phyloP scores from a whole-genome alignment of 2,888 invertebrate genomes.

The Cephus rjabovi region DNA sequence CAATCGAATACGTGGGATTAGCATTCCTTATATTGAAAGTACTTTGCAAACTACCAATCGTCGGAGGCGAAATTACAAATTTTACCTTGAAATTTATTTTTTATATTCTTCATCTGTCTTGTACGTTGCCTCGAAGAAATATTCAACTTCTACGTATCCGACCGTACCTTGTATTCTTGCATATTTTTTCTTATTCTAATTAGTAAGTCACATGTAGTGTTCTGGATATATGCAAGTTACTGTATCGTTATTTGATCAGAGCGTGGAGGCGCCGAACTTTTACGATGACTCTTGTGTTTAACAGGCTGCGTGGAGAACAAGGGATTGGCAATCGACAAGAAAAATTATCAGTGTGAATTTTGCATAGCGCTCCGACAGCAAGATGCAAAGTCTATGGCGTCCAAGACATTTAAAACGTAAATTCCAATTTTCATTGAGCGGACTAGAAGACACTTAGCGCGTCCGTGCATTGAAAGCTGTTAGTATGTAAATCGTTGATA shows the following conservation, averaged over 20 bases:
- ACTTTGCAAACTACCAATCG: not conserved
- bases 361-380: slow-evolving; percentile 56
- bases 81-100: not conserved
- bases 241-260: not conserved
- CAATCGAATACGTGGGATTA: not conserved
- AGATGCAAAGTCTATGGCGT: slow-evolving; percentile 49
- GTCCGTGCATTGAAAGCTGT: slow-evolving; percentile 32
- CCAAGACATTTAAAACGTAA: slow-evolving; percentile 55
- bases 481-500: slow-evolving; percentile 19
- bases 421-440: not conserved
- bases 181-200: not conserved
- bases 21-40: not conserved
- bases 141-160: not conserved
- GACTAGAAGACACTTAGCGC: slow-evolving; percentile 8
- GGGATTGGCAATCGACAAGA: slow-evolving; percentile 55
- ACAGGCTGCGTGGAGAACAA: slow-evolving; percentile 64
- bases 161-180: not conserved
- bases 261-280: not conserved
- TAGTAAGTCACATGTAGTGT: not conserved
- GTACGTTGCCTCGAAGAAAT: not conserved
- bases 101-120: not conserved
- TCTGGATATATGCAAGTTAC: not conserved
- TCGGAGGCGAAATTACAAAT: not conserved
- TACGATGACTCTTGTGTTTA: slow-evolving; percentile 20
- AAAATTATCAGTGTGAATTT: slow-evolving; percentile 62